phyloP scores from a whole-genome alignment of 2,113 vertebrate species.

The Oreocharis arfaki region DNA sequence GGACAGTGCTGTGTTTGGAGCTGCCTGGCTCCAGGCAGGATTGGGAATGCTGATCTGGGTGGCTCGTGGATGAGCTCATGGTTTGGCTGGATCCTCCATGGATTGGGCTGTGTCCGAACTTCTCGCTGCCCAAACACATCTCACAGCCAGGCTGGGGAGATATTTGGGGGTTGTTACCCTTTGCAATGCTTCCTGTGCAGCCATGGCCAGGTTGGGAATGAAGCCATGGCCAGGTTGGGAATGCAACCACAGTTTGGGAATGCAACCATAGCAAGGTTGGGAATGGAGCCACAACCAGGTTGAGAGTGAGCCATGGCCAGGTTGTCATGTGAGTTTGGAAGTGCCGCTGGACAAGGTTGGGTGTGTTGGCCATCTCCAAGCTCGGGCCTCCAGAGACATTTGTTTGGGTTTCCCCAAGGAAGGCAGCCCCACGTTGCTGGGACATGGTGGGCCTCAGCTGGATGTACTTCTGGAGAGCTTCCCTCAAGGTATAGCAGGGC shows the following conservation, averaged over 20 bases:
- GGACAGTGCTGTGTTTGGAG: not conserved
- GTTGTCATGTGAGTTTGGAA: not conserved
- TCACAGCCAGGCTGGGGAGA: not conserved
- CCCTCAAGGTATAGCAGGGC: not conserved
- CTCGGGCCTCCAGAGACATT: not conserved
- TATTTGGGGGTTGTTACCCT: not conserved
- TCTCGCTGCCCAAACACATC: not conserved
- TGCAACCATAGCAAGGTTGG: fast-evolving
- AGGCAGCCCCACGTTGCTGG: not conserved
- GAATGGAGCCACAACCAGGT: not conserved
- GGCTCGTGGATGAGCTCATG: not conserved
- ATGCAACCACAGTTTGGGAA: not conserved
- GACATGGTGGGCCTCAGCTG: not conserved
- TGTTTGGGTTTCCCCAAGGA: not conserved
- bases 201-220: not conserved
- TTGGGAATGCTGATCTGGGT: not conserved
- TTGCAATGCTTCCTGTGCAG: not conserved
- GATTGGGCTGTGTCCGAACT: not conserved
- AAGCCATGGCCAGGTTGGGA: not conserved
- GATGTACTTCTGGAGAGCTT: not conserved
- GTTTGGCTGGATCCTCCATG: not conserved
- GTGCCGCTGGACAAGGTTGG: not conserved
- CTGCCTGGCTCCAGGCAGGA: not conserved
- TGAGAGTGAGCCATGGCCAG: not conserved
- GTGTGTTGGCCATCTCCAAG: not conserved